Conservation (phyloP, 2,888 invertebrate species). For the Macrosiphum euphorbiae region DNA sequence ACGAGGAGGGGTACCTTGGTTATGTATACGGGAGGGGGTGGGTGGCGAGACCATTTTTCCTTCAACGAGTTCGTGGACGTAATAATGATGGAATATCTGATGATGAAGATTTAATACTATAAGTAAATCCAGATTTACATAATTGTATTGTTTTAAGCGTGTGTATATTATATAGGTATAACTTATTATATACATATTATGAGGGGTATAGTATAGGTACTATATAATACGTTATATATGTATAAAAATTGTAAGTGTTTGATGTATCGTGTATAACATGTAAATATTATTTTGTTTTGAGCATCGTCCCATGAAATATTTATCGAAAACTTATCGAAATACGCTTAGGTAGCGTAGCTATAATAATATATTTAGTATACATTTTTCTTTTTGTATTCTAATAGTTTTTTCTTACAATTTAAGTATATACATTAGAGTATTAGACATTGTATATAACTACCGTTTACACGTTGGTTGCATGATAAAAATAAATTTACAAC, state of each 20-base stretch:
- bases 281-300: not conserved
- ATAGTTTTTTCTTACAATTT: not conserved
- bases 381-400: not conserved
- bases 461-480: not conserved
- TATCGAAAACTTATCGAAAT: not conserved
- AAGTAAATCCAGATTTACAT: conserved; percentile 28
- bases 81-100: conserved; percentile 47
- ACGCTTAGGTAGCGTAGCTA: not conserved
- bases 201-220: not conserved
- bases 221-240: not conserved
- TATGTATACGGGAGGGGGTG: not conserved
- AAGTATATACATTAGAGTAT: not conserved
- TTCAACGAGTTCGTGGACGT: conserved; percentile 30
- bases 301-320: not conserved
- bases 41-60: conserved; percentile 48
- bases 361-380: not conserved
- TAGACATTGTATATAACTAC: not conserved
- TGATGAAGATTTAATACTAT: conserved; percentile 8
- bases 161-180: too few relatives aligned
- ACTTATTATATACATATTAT: not conserved
- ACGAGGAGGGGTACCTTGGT: not conserved
- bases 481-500: too few relatives aligned
- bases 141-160: conserved; percentile 28
- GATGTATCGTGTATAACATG: not conserved
- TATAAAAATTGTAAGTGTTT: not conserved